A percentile compares a stretch with the other conserved stretches of the same genome.
These are phyloP conservation scores for Fratercula arctica DNA, from an alignment of 2,797 vertebrate species.

Conservation along the genomic window DNA sequence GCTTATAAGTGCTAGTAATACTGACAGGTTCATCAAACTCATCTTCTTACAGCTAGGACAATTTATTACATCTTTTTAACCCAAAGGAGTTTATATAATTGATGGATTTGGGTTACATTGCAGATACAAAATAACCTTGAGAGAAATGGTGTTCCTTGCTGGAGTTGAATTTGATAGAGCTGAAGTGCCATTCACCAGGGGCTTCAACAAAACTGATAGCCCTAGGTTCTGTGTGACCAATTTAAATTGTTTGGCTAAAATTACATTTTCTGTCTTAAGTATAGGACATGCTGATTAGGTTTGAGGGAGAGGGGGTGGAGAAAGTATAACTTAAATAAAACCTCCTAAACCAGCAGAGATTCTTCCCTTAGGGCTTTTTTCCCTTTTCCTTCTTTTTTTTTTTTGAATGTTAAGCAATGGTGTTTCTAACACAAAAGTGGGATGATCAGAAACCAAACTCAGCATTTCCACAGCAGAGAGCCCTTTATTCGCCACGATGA, in stretches of 20 bases:
- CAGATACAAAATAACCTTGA: slow-evolving; percentile 45
- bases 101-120: slow-evolving; percentile 52
- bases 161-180: slow-evolving; percentile 8
- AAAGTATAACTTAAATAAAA: slow-evolving; percentile 11
- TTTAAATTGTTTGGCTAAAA: slow-evolving; percentile 46
- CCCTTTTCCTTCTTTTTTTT: not conserved
- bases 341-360: not conserved
- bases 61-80: slow-evolving; percentile 47
- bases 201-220: slow-evolving; percentile 26
- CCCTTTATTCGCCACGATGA: not conserved
- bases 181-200: not conserved
- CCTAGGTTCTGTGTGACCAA: not conserved
- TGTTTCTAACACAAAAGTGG: not conserved
- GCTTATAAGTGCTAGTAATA: slow-evolving; percentile 21
- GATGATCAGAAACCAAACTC: not conserved
- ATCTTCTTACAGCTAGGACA: slow-evolving; percentile 5
- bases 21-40: slow-evolving; percentile 46
- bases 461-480: not conserved
- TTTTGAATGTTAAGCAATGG: not conserved
- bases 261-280: slow-evolving; percentile 38
- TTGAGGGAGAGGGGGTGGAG: not conserved
- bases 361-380: not conserved
- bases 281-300: not conserved
- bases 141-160: not conserved
- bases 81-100: slow-evolving; percentile 52